A percentile compares a stretch with the other conserved stretches of the same genome.
phyloP scores from a whole-genome alignment of 37 sponge, comb jelly and placozoan genomes.

The Theonella swinhoei region DNA sequence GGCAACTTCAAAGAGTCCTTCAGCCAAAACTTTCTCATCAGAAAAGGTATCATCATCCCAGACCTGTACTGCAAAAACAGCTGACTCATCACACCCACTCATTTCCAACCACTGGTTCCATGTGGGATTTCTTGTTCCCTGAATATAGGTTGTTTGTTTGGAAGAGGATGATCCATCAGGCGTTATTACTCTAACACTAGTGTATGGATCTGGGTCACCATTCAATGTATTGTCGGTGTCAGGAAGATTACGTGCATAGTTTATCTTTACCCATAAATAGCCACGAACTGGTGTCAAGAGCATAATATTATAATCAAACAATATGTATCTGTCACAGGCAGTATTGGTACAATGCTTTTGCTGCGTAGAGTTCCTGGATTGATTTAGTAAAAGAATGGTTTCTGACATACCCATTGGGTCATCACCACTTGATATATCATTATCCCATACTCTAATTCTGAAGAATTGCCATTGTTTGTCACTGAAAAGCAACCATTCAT shows the following conservation, averaged over 20 bases:
- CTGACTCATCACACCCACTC: background rate
- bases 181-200: background rate
- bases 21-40: background rate
- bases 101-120: background rate
- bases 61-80: background rate
- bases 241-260: background rate
- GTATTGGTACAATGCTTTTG: background rate
- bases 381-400: background rate
- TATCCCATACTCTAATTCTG: conserved; percentile 12
- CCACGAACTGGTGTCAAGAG: background rate
- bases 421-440: conserved; percentile 4
- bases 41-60: background rate
- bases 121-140: background rate
- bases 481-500: conserved; percentile 20
- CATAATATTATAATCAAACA: background rate
- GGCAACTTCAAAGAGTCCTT: background rate
- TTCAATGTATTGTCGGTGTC: background rate
- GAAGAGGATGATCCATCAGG: too few species aligned
- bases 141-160: background rate
- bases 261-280: background rate
- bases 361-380: background rate
- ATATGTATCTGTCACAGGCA: background rate
- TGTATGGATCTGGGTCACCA: background rate
- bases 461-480: background rate
- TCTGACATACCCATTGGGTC: conserved; percentile 2